Conservation (phyloP, 2,797 vertebrate genomes). For the Esox lucius region DNA sequence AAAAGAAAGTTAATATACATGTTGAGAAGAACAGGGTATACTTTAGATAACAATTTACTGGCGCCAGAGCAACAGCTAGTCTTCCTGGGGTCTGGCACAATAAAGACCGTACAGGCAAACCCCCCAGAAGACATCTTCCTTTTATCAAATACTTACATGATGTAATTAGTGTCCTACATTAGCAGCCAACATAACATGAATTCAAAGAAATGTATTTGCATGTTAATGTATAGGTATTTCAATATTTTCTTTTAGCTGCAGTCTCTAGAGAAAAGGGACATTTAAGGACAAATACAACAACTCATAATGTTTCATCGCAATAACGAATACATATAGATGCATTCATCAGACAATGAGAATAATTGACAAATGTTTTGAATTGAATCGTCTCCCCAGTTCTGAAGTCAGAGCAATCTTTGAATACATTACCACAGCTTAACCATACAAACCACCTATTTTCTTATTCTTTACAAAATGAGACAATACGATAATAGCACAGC, state of each 20-base stretch:
- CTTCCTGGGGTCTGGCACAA: too few relatives aligned
- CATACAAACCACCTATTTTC: neutral
- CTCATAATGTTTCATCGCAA: neutral
- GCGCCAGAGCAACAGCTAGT: too few relatives aligned
- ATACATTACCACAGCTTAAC: neutral
- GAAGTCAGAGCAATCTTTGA: neutral
- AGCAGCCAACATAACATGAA: neutral
- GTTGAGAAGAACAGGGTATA: neutral
- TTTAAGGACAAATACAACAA: neutral
- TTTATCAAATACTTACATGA: neutral
- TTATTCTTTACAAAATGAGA: neutral
- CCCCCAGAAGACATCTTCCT: too few relatives aligned
- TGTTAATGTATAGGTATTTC: neutral
- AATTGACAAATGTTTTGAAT: neutral
- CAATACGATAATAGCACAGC: neutral
- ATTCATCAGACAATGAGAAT: neutral
- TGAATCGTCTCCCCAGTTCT: neutral
- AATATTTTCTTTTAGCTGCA: neutral
- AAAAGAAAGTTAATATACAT: neutral
- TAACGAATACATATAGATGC: neutral
- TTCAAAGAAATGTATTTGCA: neutral
- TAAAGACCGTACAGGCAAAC: too few relatives aligned
- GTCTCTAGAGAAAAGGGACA: neutral
- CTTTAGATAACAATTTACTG: neutral
- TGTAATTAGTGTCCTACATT: neutral